Base-by-base conservation (phyloP, 2,888 invertebrate genomes). In the Himalopsyche tibetana region DNA sequence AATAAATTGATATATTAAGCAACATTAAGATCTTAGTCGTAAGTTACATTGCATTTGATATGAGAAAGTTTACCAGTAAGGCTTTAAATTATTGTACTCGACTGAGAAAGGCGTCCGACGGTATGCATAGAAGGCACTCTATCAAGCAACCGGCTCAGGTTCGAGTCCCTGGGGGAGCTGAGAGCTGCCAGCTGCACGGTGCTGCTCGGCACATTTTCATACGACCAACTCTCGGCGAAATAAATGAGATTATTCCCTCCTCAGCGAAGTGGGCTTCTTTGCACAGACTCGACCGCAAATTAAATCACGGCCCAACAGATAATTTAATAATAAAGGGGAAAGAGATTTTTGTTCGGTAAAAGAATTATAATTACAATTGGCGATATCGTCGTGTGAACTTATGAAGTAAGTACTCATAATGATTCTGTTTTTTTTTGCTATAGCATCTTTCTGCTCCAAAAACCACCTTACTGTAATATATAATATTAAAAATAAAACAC, bases 191-290 rank as follows among this genome's bases (percentile, higher is more conserved):
- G 28, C 28, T 63, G 28, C 63, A 28, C 36, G 12, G 36, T 28
- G 74, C 74, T 11, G 74, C 74, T 11, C 5, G 36, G 5, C 38
- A 74, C 74, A 74, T 38, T 74, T 19, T 63, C 63, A 63, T 63
- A 19, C 63, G 63, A 28, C 63, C 63, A 63, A 63, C 63, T 63
- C 63, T 63, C 63, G 74, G 28, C 74, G 36, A 74, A 38, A 6
- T 74, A 74, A 74, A 74, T 74, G 36, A 28, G 74, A 74, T 74
- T 74, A 74, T 74, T 36, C 38, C 74, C 15, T 38, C 74, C 38
- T 36, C 74, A 36, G 36, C 38, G 38, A 38, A 36, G 12, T 51
- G 15, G 12, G 51, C 15, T 11, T 36, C 38, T 11, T 28, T 36
- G 38, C 36, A 15, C 36, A 36, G 38, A 28, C 36, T 36, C 74